Conservation (phyloP, 2,888 invertebrate species). For the Tetranychus truncatus region DNA sequence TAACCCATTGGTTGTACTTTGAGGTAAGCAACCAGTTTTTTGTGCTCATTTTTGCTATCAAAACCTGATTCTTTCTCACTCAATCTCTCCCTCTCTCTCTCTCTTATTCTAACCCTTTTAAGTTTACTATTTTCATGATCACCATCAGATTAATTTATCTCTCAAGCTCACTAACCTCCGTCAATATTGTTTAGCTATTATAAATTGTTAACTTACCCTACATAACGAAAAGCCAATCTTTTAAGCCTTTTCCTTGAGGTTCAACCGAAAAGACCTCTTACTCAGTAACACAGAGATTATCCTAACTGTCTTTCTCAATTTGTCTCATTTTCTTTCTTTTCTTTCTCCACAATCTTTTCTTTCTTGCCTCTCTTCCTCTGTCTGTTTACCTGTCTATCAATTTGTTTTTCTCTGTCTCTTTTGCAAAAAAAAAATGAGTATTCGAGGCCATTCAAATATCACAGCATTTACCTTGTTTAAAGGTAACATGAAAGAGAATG, state of each 20-base stretch:
- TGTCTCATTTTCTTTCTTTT: slow-evolving; percentile 31
- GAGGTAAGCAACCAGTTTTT: background rate
- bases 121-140: background rate
- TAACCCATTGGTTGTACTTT: background rate
- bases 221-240: background rate
- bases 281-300: background rate
- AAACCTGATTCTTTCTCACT: background rate
- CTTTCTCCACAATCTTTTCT: background rate
- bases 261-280: background rate
- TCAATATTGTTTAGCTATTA: background rate
- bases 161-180: background rate
- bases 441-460: slow-evolving; percentile 4
- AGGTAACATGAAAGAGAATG: background rate
- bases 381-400: background rate
- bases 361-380: background rate
- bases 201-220: too few species aligned
- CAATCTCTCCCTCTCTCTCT: background rate
- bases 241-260: background rate
- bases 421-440: background rate
- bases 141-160: background rate
- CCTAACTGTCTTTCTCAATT: slow-evolving; percentile 27
- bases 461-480: slow-evolving; percentile 6
- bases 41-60: background rate
- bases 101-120: background rate
- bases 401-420: slow-evolving; percentile 5